Evolutionary conservation across 2,888 invertebrate species (phyloP).

Genomic region (Eretmocerus hayati): DNA sequence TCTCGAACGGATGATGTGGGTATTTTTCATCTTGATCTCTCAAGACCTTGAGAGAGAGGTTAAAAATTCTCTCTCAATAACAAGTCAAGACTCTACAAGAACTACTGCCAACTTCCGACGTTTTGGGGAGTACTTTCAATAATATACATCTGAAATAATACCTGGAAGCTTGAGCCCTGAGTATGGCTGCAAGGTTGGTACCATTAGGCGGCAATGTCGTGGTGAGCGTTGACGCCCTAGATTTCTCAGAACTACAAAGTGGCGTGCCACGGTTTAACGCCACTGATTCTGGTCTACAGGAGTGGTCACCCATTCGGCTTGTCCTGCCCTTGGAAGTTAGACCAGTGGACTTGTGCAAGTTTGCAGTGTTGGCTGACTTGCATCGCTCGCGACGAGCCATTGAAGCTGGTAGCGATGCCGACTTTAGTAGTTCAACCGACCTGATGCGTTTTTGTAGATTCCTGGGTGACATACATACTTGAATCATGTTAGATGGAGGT

Average conservation of each 20-base stretch:
- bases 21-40: too few relatives aligned
- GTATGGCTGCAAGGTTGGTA: conserved; percentile 59
- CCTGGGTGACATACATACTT: too few relatives aligned
- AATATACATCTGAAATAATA: too few relatives aligned
- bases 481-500: not conserved
- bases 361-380: conserved; percentile 14
- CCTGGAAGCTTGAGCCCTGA: conserved; percentile 49
- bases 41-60: too few relatives aligned
- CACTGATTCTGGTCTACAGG: conserved; percentile 5
- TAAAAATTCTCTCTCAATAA: too few relatives aligned
- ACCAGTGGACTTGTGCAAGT: conserved; percentile 4
- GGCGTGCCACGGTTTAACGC: conserved; percentile 29
- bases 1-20: too few relatives aligned
- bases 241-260: conserved; percentile 33
- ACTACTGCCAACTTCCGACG: too few relatives aligned
- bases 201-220: conserved; percentile 33
- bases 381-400: conserved; percentile 59
- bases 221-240: conserved; percentile 37
- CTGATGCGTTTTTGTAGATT: conserved; percentile 59
- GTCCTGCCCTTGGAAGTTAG: conserved; percentile 3
- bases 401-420: conserved; percentile 59
- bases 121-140: too few relatives aligned
- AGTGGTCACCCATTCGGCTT: conserved; percentile 6
- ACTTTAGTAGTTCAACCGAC: conserved; percentile 62
- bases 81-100: too few relatives aligned